Percentiles rank a stretch among this genome's conserved stretches.
phyloP scores from a whole-genome alignment of 2,888 invertebrate species.

The Alsophila aescularia region DNA sequence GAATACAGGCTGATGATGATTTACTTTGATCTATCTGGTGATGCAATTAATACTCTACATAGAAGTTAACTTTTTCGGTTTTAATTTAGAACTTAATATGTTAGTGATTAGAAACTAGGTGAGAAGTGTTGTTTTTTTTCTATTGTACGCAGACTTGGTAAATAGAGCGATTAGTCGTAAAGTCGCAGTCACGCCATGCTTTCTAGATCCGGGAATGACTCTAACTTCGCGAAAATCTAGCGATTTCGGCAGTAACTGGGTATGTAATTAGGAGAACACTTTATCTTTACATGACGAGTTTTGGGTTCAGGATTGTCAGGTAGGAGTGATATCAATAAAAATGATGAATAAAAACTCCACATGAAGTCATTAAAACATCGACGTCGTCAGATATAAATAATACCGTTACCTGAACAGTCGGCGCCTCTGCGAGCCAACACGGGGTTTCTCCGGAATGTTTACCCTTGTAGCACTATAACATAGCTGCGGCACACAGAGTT shows the following conservation, averaged over 20 bases:
- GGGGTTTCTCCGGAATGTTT: slow-evolving; percentile 47
- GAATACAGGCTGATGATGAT: too few relatives aligned
- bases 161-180: slow-evolving; percentile 21
- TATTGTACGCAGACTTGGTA: slow-evolving; percentile 20
- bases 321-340: slow-evolving; percentile 37
- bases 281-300: slow-evolving; percentile 1
- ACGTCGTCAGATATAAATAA: slow-evolving; percentile 78
- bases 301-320: slow-evolving; percentile 6
- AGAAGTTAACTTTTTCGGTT: not conserved
- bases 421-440: slow-evolving; percentile 53
- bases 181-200: slow-evolving; percentile 19
- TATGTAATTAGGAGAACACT: not conserved
- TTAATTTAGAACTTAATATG: not conserved
- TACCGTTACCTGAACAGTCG: slow-evolving; percentile 80
- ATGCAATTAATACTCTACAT: slow-evolving; percentile 5
- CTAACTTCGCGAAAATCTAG: slow-evolving; percentile 2
- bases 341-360: slow-evolving; percentile 47
- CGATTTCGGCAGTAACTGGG: not conserved
- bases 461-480: slow-evolving; percentile 59
- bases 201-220: slow-evolving; percentile 26
- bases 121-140: slow-evolving; percentile 1
- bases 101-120: not conserved
- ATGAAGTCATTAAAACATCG: slow-evolving; percentile 56
- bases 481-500: slow-evolving; percentile 51
- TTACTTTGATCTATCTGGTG: not conserved